These are phyloP conservation scores for Mesoclemmys tuberculata DNA, from an alignment of 2,113 vertebrate species.

Conservation along the genomic window DNA sequence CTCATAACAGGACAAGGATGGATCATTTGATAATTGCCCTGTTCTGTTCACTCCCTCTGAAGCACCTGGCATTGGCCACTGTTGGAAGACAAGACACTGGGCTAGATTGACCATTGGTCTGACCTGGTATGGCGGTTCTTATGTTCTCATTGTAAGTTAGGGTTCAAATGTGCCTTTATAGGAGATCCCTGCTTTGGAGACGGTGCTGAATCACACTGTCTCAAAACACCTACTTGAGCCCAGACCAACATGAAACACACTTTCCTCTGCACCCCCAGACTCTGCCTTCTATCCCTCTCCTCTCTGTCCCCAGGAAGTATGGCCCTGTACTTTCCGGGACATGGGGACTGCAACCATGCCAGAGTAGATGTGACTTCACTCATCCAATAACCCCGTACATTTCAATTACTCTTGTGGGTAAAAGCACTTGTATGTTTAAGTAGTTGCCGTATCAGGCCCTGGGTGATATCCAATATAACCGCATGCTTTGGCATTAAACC, in stretches of 20 bases:
- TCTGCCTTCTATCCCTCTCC: neutral
- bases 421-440: neutral
- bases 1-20: too few species aligned
- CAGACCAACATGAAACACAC: neutral
- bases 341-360: neutral
- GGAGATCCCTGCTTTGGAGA: neutral
- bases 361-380: too few species aligned
- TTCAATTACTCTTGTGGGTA: neutral
- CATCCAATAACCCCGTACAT: neutral
- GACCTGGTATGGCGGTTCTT: neutral
- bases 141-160: neutral
- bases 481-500: neutral
- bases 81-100: neutral
- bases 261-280: neutral
- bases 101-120: too few species aligned
- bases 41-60: neutral
- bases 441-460: neutral
- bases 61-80: neutral
- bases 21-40: neutral
- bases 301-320: neutral
- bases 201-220: neutral
- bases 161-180: neutral
- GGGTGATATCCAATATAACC: rapidly evolving
- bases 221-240: neutral
- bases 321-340: neutral